Evolutionary conservation across 2,113 vertebrate species (phyloP).

Genomic region (Labeo catla): DNA sequence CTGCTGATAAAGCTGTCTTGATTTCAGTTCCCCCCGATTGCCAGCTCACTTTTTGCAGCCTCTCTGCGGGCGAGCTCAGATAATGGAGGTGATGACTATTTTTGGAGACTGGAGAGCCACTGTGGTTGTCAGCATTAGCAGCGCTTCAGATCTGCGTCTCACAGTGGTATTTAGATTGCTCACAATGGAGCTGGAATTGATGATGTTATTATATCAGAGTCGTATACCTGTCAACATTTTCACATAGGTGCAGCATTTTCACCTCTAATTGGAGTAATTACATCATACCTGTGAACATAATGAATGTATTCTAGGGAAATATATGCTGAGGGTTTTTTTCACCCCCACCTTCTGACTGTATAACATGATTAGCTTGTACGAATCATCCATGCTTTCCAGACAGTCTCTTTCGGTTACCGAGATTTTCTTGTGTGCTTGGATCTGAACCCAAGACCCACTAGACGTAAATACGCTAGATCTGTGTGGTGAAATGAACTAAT

Average conservation of each 20-base stretch:
- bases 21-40: conserved; percentile 26
- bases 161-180: not conserved
- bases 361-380: not conserved
- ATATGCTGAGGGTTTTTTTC: not conserved
- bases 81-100: conserved; percentile 38
- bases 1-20: conserved; percentile 34
- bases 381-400: not conserved
- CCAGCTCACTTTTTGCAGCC: conserved; percentile 9
- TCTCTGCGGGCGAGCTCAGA: conserved; percentile 10
- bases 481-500: not conserved
- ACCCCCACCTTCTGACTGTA: not conserved
- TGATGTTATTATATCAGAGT: not conserved
- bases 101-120: conserved; percentile 32
- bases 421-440: not conserved
- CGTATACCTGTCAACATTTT: not conserved
- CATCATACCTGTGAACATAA: not conserved
- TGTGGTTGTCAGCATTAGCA: conserved; percentile 10
- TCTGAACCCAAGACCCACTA: not conserved
- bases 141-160: not conserved
- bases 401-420: not conserved
- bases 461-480: not conserved
- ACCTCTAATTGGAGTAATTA: not conserved
- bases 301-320: not conserved
- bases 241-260: not conserved
- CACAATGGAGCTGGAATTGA: not conserved